phyloP scores from a whole-genome alignment of 1,140 invertebrate genomes.

The Macrosteles quadrilineatus region DNA sequence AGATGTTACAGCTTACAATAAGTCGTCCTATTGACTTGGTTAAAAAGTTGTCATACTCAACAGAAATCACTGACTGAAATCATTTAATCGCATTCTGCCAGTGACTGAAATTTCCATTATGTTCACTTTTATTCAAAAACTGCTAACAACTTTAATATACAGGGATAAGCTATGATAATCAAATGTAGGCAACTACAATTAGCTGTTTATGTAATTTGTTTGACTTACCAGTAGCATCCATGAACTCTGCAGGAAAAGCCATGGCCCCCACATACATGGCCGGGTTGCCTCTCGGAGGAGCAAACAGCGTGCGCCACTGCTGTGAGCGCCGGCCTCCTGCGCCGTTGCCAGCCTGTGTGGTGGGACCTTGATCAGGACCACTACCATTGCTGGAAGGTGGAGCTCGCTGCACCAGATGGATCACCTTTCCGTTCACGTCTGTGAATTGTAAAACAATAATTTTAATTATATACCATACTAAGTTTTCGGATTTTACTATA shows the following conservation, averaged over 20 bases:
- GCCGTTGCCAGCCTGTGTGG: conserved; percentile 23
- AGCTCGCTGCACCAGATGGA: conserved; percentile 90
- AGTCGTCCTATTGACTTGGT: too few species aligned
- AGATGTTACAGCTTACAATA: too few species aligned
- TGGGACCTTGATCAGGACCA: not conserved
- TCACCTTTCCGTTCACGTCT: conserved; percentile 91
- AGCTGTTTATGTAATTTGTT: too few species aligned
- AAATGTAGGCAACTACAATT: too few species aligned
- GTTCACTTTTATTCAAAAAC: too few species aligned
- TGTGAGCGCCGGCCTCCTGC: conserved; percentile 12
- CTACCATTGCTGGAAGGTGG: conserved; percentile 51
- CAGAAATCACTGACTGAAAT: too few species aligned
- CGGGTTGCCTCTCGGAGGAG: conserved; percentile 49
- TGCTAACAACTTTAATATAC: too few species aligned
- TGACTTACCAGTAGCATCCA: conserved; percentile 55
- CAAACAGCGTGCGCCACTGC: not conserved
- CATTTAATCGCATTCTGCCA: too few species aligned
- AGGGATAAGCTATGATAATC: too few species aligned
- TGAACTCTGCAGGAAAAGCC: conserved; percentile 59
- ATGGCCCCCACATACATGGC: conserved; percentile 66
- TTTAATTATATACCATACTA: conserved; percentile 14
- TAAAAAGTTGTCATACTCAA: too few species aligned
- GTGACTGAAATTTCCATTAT: too few species aligned
- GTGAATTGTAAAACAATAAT: conserved; percentile 33
- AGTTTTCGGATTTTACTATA: not conserved